Evolutionary conservation across 2,113 vertebrate species (phyloP), one percentile per base, ranked within the genome.

Genomic region (Felis chaus): DNA sequence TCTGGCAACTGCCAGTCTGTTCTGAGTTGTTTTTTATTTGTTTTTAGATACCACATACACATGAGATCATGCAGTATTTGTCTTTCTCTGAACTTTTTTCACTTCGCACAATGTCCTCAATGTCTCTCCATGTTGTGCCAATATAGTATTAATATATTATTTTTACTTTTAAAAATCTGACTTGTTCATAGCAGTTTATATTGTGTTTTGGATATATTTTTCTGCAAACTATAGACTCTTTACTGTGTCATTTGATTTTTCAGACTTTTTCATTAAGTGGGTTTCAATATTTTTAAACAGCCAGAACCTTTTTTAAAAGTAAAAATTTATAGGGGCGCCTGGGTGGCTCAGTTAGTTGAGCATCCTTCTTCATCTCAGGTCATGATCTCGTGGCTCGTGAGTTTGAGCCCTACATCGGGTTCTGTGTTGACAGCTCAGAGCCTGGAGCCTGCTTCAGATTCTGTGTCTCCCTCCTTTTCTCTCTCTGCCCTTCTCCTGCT

Each of bases 231-330:
- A 11, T 61, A 86, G 23, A 55, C 41, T 27, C 7, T 93, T 82
- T 78, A 74, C 4, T 94, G 23, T 61, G 7, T 41, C 76, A 73
- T 94, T 94, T 66, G 33, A 86, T 4, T 74, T 15, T 73, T 96
- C 79, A 78, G n/a, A 89, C 5, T 36, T 93, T 83, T 69, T 55
- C 10, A 27, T 86, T 83, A 63, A 74, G n/a, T 84, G 65, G 27
- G 57, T 96, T 87, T 89, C 79, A 92, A 48, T 55, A 33, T 74
- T 61, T 82, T 94, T 63, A 83, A 78, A n/a, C 11, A 66, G 23
- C 88, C 81, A 76, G 86, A 91, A 82, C 21, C 21, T 4, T 94
- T 92, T 84, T 94, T 45, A 31, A 80, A 92, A 92, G 69, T 63
- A 19, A 88, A 74, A 94, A 19, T 50, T 63, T 81, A 50, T 45